A percentile compares a stretch with the other conserved stretches of the same genome.
phyloP scores from a whole-genome alignment of 2,797 vertebrate genomes.

The Sciurus carolinensis region DNA sequence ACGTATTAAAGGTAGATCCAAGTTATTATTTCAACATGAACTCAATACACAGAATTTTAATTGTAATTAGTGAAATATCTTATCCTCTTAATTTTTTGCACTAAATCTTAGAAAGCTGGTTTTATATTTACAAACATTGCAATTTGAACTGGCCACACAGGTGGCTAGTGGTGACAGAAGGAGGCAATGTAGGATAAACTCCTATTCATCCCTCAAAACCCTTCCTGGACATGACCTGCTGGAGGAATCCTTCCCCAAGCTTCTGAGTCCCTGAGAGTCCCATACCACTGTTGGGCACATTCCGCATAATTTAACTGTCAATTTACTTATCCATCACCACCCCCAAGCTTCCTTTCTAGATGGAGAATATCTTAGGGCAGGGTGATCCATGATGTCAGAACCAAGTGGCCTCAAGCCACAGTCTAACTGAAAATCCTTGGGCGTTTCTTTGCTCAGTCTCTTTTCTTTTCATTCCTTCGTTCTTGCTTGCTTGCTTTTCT shows the following conservation, averaged over 20 bases:
- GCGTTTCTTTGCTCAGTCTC: too few relatives aligned
- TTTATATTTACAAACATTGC: neutral
- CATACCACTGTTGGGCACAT: neutral
- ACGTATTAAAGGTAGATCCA: neutral
- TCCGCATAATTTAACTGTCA: neutral
- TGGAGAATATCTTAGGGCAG: neutral
- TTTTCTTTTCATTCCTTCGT: too few relatives aligned
- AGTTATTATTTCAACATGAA: neutral
- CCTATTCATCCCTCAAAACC: conserved; percentile 65
- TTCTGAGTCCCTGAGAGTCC: neutral
- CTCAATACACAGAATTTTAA: neutral
- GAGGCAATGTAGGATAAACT: neutral
- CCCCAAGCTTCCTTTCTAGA: neutral
- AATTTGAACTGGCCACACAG: neutral
- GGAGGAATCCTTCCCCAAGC: neutral
- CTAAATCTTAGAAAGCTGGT: neutral
- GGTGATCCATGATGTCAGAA: neutral
- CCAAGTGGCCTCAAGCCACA: too few relatives aligned
- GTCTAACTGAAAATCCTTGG: too few relatives aligned
- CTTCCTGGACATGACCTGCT: neutral
- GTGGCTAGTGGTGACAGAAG: neutral
- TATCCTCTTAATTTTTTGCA: neutral
- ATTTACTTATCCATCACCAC: neutral
- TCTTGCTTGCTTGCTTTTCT: too few relatives aligned
- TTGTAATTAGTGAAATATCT: neutral